Base-by-base conservation (phyloP, 2,113 vertebrate species). In the Varanus salvator region DNA sequence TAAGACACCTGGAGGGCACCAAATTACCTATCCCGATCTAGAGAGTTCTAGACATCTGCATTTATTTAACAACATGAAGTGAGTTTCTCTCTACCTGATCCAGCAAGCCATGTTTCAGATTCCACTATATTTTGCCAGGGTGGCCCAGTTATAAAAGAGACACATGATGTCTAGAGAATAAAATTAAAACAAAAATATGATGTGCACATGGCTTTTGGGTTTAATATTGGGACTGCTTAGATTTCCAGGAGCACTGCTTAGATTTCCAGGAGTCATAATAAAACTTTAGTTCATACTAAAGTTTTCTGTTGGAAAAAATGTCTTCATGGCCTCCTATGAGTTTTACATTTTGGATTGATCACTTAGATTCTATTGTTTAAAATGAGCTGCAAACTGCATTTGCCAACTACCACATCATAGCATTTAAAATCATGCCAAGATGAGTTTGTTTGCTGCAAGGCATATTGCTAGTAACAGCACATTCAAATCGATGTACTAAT, bases 201-300 rank as follows among this genome's bases (percentile, higher is more conserved):
- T 78, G 86, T 17, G 5, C 8, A 2, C 29, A 29, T 83, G 69
- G 69, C 52, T 75, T 82, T 27, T 83, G 34, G 6, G 50, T 82
- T 88, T 44, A 23, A 82, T 60, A 38, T 14, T 48, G 38, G 15
- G 50, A 15, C 21, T 48, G 71, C 69, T 48, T 89, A 64, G 54
- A 76, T 44, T 44, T 44, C 38, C 38, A 44, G 38, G 38, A 44
- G 38, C 38, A 44, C 38, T 44, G 38, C 38, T 44, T 44, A n/a
- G 27, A 48, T 66, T 89, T 71, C 38, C 77, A 88, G 66, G 27
- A 54, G 80, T 52, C 48, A 77, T 80, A 85, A 72, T 87, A 87
- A 87, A 87, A 80, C 84, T 50, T 25, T 34, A 68, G 69, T 69
- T 52, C 50, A 4, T 85, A 69, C 4, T 60, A 38, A 50, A 60